Percentiles rank a stretch among this genome's conserved stretches.
phyloP scores from a whole-genome alignment of 1,140 invertebrate species.

The Proales similis region DNA sequence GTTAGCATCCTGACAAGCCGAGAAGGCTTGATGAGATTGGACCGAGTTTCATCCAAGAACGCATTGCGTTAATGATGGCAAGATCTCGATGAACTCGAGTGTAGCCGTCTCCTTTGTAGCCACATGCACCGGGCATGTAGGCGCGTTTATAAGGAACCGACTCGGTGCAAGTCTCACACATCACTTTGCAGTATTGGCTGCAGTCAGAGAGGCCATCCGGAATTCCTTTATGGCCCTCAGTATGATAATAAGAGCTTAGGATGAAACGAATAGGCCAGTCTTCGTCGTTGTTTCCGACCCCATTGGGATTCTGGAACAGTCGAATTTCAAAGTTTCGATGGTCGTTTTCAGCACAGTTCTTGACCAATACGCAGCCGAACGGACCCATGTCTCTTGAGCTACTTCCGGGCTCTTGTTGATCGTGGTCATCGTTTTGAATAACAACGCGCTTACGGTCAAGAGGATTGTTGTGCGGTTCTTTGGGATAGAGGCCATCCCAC shows the following conservation, averaged over 20 bases:
- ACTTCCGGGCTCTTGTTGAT: constrained; percentile 36
- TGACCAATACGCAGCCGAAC: constrained; percentile 32
- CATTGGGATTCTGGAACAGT: constrained; percentile 24
- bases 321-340: constrained; percentile 34
- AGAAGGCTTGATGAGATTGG: constrained; percentile 10
- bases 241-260: constrained; percentile 35
- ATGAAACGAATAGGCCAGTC: constrained; percentile 38
- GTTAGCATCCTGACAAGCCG: constrained; percentile 30
- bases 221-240: constrained; percentile 20
- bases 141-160: constrained; percentile 26
- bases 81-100: constrained; percentile 36
- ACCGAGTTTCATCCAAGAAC: constrained; percentile 21
- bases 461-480: constrained; percentile 29
- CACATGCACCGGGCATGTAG: constrained; percentile 19
- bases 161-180: constrained; percentile 19
- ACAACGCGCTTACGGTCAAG: constrained; percentile 28
- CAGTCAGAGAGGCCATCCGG: constrained; percentile 32
- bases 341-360: constrained; percentile 20
- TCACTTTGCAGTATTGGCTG: constrained; percentile 16
- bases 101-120: constrained; percentile 27
- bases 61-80: constrained; percentile 23
- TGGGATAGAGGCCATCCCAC: constrained; percentile 37
- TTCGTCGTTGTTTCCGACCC: constrained; percentile 25
- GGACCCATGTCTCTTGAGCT: constrained; percentile 27
- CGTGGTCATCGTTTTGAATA: constrained; percentile 38